Evolutionary conservation across 2,113 vertebrate species (phyloP).

Genomic region (Coreoperca whiteheadi): DNA sequence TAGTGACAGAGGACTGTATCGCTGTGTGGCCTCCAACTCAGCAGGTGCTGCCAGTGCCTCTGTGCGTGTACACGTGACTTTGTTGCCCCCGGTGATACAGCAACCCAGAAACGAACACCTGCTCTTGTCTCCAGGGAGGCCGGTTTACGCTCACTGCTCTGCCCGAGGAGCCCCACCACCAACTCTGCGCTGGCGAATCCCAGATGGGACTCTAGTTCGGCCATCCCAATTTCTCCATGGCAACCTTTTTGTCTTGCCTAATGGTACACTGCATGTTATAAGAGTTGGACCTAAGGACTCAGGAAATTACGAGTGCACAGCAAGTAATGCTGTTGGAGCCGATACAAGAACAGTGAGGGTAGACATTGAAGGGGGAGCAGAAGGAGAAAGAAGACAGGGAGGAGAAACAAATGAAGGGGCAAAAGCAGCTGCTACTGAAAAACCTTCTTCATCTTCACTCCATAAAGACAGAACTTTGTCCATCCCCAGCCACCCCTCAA

Average conservation of each 20-base stretch:
- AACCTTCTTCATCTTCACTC: slow-evolving; percentile 27
- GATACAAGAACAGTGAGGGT: slow-evolving; percentile 86
- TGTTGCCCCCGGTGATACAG: slow-evolving; percentile 90
- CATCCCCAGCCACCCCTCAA: slow-evolving; percentile 27
- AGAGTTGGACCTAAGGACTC: slow-evolving; percentile 83
- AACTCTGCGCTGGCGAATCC: slow-evolving; percentile 89
- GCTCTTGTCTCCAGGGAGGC: slow-evolving; percentile 83
- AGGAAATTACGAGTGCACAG: slow-evolving; percentile 92
- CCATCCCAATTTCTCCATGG: slow-evolving; percentile 92
- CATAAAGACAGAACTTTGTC: slow-evolving; percentile 42
- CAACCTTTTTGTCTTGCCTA: slow-evolving; percentile 94
- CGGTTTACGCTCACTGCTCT: slow-evolving; percentile 89
- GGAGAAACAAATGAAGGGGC: slow-evolving; percentile 12
- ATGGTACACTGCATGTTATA: slow-evolving; percentile 93
- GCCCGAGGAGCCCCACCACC: slow-evolving; percentile 89
- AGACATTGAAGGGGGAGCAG: slow-evolving; percentile 68
- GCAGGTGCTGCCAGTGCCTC: slow-evolving; percentile 91
- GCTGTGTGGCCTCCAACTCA: slow-evolving; percentile 92
- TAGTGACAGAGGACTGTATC: slow-evolving; percentile 90
- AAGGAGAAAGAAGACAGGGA: slow-evolving; percentile 41
- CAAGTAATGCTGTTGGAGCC: slow-evolving; percentile 88
- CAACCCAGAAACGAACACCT: slow-evolving; percentile 87
- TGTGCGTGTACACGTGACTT: slow-evolving; percentile 90
- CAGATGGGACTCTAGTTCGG: slow-evolving; percentile 87
- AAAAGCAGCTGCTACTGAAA: slow-evolving; percentile 37